Base-by-base conservation (phyloP, 1,140 invertebrate species). In the Philotrypesis tridentata region DNA sequence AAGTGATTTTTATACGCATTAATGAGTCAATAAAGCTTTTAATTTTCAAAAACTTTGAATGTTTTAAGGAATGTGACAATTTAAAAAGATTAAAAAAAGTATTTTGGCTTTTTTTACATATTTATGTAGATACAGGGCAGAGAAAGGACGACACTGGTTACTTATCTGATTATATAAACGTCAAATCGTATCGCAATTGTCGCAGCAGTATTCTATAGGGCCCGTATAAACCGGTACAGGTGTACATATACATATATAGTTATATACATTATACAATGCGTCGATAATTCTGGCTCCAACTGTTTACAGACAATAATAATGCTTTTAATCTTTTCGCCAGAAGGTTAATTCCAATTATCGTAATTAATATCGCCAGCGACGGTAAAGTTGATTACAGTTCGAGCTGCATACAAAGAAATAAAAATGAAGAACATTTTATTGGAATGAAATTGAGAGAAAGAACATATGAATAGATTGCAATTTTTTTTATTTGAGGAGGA, bases 121-220 rank as follows among this genome's bases (percentile, higher is more conserved):
- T n/a, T n/a, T n/a, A n/a, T n/a, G n/a, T n/a, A n/a, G n/a, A n/a
- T n/a, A n/a, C n/a, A n/a, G n/a, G 33, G 9, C 17, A 14, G 0
- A 21, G 8, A 17, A 33, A 17, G 77, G 5, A 37, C 48, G 48
- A 7, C 21, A 6, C 29, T 33, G 48, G 37, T 27, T 71, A 77
- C 70, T 78, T 79, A 78, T 79, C 75, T 68, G 81, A 82, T 82
- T 82, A 82, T 82, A 82, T 82, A 78, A 78, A 78, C 73, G 67
- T 71, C 80, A 67, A 81, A 76, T 81, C 63, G 67, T 77, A 71
- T 82, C 80, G 80, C 74, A 77, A 82, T 82, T 40, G 31, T n/a
- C 21, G 55, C 67, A 76, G 55, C 29, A 31, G 40, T 27, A 6
- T 25, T 5, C 40, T 11, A 8, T 43, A 43, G 48, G 17, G 6